These are phyloP conservation scores for Columba guinea DNA, from an alignment of 2,797 vertebrate genomes.

Conservation along the genomic window DNA sequence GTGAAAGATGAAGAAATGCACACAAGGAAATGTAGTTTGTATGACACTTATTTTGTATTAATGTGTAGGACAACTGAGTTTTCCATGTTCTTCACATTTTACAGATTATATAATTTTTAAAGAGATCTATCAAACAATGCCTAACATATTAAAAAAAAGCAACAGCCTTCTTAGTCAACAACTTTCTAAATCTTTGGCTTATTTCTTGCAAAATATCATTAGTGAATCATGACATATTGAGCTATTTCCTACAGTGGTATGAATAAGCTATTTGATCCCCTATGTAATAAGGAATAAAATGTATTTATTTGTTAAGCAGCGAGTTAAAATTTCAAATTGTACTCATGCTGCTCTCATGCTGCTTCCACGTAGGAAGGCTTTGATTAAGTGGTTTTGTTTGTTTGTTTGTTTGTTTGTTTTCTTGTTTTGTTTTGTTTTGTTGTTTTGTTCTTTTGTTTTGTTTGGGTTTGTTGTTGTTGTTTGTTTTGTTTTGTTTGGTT, in stretches of 20 bases:
- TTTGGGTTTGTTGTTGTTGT: too few species aligned
- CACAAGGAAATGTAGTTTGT: neutral
- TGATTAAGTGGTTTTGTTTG: neutral
- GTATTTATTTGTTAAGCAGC: neutral
- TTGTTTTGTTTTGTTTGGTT: too few species aligned
- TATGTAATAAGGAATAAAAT: neutral
- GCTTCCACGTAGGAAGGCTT: neutral
- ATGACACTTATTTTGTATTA: neutral
- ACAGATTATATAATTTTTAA: fast-evolving
- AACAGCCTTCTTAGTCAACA: neutral
- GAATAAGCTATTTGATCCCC: neutral
- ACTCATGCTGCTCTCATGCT: neutral
- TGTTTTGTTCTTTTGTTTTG: neutral
- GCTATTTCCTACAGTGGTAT: neutral
- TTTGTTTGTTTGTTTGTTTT: too few species aligned
- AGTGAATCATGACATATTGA: neutral
- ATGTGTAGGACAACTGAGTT: neutral
- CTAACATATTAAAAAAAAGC: neutral
- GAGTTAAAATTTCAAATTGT: neutral
- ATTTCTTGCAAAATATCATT: neutral
- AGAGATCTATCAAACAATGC: neutral
- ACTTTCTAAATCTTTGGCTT: neutral
- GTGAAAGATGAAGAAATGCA: too few species aligned
- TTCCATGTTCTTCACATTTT: neutral
- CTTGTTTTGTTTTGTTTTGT: too few species aligned